Evolutionary conservation across 1,140 invertebrate genomes (phyloP).

Genomic region (Drosophila parabipectinata): DNA sequence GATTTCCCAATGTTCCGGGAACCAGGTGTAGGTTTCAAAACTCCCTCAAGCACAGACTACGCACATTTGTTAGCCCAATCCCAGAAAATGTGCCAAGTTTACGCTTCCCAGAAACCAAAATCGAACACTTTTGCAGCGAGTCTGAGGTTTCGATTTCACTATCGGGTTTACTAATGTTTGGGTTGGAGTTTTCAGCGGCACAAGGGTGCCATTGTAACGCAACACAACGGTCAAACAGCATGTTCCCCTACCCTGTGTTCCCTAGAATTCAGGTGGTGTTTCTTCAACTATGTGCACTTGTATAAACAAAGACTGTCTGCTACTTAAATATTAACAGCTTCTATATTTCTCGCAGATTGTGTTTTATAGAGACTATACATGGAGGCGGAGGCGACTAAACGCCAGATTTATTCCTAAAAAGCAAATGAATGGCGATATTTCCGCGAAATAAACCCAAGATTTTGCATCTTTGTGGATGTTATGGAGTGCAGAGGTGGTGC

Average conservation of each 20-base stretch:
- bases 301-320: background rate
- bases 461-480: no score
- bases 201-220: background rate
- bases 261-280: background rate
- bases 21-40: constrained; percentile 1
- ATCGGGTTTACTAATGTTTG: no score
- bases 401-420: background rate
- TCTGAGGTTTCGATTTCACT: no score
- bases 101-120: background rate
- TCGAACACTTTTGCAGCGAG: background rate
- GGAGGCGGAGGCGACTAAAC: background rate
- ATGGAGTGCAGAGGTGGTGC: background rate
- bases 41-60: background rate
- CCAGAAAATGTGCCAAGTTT: background rate
- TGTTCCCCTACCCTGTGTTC: background rate
- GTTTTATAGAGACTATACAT: background rate
- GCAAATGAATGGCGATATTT: background rate
- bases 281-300: background rate
- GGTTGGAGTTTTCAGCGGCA: background rate
- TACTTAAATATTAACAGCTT: background rate
- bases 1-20: background rate
- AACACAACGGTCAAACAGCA: background rate
- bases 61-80: background rate
- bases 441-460: constrained; percentile 2
- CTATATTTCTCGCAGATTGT: background rate